These are phyloP conservation scores for Tenthredo mesomela DNA, from an alignment of 2,888 invertebrate genomes.

Conservation along the genomic window DNA sequence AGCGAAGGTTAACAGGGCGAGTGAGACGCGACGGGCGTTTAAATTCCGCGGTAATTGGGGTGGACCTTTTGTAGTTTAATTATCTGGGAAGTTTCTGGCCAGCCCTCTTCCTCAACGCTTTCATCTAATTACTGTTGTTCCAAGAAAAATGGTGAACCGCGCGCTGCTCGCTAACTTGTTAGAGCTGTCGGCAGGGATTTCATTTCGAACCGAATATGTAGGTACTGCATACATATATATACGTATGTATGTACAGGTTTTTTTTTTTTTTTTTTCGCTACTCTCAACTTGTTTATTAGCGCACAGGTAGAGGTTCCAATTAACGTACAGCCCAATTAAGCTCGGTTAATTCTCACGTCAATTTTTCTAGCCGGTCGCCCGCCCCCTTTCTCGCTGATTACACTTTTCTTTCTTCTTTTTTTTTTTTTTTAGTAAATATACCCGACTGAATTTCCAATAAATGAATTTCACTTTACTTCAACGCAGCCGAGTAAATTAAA, in stretches of 20 bases:
- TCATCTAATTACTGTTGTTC: slow-evolving; percentile 46
- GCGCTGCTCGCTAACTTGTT: slow-evolving; percentile 6
- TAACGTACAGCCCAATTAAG: slow-evolving; percentile 41
- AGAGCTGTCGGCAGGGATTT: slow-evolving; percentile 34
- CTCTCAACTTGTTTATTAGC: slow-evolving; percentile 31
- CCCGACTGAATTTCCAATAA: slow-evolving; percentile 63
- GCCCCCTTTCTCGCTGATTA: neutral
- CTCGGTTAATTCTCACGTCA: slow-evolving; percentile 14
- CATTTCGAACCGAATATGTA: slow-evolving; percentile 9
- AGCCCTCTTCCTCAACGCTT: slow-evolving; percentile 38
- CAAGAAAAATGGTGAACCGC: slow-evolving; percentile 22
- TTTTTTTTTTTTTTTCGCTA: neutral
- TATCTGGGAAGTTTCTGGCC: slow-evolving; percentile 35
- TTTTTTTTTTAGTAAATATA: neutral
- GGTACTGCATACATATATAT: neutral
- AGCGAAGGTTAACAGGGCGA: slow-evolving; percentile 39
- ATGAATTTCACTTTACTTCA: slow-evolving; percentile 61
- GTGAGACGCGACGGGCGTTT: slow-evolving; percentile 18
- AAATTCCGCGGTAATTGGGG: slow-evolving; percentile 45
- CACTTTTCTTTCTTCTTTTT: slow-evolving; percentile 5
- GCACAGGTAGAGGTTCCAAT: slow-evolving; percentile 19
- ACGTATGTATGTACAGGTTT: neutral
- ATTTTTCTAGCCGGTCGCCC: slow-evolving; percentile 6
- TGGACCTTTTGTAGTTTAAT: slow-evolving; percentile 47
- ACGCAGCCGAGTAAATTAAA: slow-evolving; percentile 14